Percentiles rank a stretch among this genome's conserved stretches.
phyloP scores from a whole-genome alignment of 2,888 invertebrate species.

The Dryomyza anilis region DNA sequence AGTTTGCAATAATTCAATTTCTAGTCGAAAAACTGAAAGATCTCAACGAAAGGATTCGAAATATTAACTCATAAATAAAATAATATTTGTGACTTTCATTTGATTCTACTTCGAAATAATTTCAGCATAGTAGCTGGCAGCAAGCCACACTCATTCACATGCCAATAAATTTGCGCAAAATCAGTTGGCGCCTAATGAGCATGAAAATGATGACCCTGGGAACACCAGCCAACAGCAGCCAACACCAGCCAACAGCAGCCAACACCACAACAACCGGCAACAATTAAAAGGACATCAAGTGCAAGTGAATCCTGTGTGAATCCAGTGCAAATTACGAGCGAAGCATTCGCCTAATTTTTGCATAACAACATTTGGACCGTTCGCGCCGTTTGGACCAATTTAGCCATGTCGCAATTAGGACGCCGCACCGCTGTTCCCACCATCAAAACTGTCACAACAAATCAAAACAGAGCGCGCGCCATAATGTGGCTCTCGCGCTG shows the following conservation, averaged over 20 bases:
- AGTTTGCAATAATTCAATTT: too few relatives aligned
- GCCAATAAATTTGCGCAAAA: constrained; percentile 8
- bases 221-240: not conserved
- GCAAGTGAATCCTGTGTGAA: not conserved
- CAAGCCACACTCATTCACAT: constrained; percentile 18
- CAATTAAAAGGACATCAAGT: constrained; percentile 18
- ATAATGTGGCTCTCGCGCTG: not conserved
- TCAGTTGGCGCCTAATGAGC: not conserved
- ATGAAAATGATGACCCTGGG: constrained; percentile 9
- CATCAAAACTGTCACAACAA: constrained; percentile 60
- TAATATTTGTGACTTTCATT: too few relatives aligned
- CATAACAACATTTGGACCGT: constrained; percentile 54
- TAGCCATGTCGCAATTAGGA: constrained; percentile 48
- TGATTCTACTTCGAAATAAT: too few relatives aligned
- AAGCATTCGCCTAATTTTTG: constrained; percentile 58
- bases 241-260: not conserved
- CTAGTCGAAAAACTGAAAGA: too few relatives aligned
- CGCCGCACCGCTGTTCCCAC: constrained; percentile 40
- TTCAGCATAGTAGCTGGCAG: too few relatives aligned
- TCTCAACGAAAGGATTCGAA: too few relatives aligned
- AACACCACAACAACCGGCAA: not conserved
- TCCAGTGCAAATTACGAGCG: constrained; percentile 56
- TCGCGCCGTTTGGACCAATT: constrained; percentile 31
- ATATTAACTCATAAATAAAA: too few relatives aligned
- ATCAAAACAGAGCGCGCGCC: constrained; percentile 50